Base-by-base conservation (phyloP, 2,797 vertebrate genomes). In the Kryptopterus vitreolus region DNA sequence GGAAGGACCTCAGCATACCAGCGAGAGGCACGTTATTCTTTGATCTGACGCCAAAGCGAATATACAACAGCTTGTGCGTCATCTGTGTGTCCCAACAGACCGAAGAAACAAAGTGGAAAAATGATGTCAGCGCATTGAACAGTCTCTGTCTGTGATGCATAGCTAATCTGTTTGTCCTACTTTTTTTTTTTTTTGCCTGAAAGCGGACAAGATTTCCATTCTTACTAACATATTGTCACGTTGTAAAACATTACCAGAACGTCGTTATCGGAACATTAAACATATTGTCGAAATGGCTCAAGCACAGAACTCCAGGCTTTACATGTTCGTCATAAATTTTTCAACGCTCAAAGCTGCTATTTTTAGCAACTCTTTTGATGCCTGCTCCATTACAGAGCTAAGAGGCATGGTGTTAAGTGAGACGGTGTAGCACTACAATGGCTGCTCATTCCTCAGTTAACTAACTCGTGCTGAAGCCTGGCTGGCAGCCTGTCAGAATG, bases 401-500 rank as follows among this genome's bases (percentile, higher is more conserved):
- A 63, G 73, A 76, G 59, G 43, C 22, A 63, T 43, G 24, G 65
- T 53, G 62, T 57, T 29, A 66, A 79, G 77, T 61, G 50, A 62
- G 53, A 59, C 68, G 66, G 70, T 65, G 43, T 52, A 68, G 52
- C 55, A 68, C 66, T 61, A 74, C 76, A 78, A 79, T 75, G 53
- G 76, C 61, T 59, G 66, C 55, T 70, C 58, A 24, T 75, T 71
- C 80, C 50, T 81, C 61, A 70, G 80, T 79, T 76, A 82, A 81
- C 82, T 75, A 85, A 73, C 70, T 68, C 62, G 7, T 72, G 76
- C 73, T 81, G 77, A 83, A 83, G 77, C 76, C 73, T 81, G 76
- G 46, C 74, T 86, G 85, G 84, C 85, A 87, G 84, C 79, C 35
- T 81, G 84, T 84, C 85, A 80, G 68, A 50, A 76, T 22, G 57